Evolutionary conservation across 2,113 vertebrate genomes (phyloP).

Genomic region (Istiophorus platypterus): DNA sequence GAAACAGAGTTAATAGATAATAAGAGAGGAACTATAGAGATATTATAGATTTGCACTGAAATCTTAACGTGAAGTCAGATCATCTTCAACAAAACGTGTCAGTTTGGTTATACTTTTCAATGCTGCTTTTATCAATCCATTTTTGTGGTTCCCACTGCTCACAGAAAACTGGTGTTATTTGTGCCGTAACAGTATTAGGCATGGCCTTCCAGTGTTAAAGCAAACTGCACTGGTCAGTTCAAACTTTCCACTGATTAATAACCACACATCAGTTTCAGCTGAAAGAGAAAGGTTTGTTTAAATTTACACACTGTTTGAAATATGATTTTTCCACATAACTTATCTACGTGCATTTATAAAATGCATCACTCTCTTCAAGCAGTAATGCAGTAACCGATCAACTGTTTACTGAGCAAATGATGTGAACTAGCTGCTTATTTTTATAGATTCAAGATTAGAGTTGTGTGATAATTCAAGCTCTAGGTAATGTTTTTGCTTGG

Average conservation of each 20-base stretch:
- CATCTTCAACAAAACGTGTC: constrained; percentile 13
- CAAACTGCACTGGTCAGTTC: constrained; percentile 22
- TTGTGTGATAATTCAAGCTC: constrained; percentile 38
- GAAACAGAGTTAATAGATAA: not conserved
- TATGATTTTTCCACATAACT: constrained; percentile 10
- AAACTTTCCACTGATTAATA: constrained; percentile 7
- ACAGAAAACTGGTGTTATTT: constrained; percentile 40
- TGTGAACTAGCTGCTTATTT: constrained; percentile 36
- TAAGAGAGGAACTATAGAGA: not conserved
- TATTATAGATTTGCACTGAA: constrained; percentile 32
- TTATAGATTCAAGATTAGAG: constrained; percentile 10
- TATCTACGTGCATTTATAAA: constrained; percentile 17
- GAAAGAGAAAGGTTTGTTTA: constrained; percentile 1
- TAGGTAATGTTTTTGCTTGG: constrained; percentile 36
- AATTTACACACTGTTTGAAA: constrained; percentile 3
- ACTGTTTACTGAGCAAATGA: constrained; percentile 25
- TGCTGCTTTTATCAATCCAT: constrained; percentile 22
- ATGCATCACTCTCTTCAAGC: constrained; percentile 10
- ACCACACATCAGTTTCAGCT: not conserved
- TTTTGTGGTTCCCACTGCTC: constrained; percentile 13
- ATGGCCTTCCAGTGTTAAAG: constrained; percentile 50
- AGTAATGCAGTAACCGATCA: constrained; percentile 16
- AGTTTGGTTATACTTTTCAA: not conserved
- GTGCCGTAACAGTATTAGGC: constrained; percentile 66
- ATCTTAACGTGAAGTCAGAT: not conserved